Evolutionary conservation across 2,888 invertebrate species (phyloP), one percentile per base, ranked within the genome.

Genomic region (Dusona sp.): DNA sequence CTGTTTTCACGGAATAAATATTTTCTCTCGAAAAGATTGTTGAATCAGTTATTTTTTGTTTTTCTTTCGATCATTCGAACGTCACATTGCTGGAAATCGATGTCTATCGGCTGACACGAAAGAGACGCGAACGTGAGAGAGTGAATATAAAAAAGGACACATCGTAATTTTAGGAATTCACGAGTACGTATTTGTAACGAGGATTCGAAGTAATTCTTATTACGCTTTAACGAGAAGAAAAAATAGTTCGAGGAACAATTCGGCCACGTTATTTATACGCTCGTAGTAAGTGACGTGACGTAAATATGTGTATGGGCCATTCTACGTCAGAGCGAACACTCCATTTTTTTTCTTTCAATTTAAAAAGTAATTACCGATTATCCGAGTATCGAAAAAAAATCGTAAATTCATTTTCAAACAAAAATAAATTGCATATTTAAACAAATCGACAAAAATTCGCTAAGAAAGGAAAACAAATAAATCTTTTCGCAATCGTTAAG

Each of bases 221-320:
- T 36, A 61, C 73, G 81, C 48, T 45, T 67, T 81, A 81, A 81
- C 74, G 74, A 81, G 74, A 68, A 77, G 45, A 77, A 65, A 78
- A 81, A 74, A 74, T 74, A 81, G 74, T 81, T 81, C 81, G 81
- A 13, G n/a, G 81, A 81, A 81, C 38, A 81, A 81, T 81, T 81
- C 67, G 29, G 64, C 48, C 65, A 42, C 51, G 73, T 67, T 81
- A 74, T 81, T 81, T 74, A 74, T 74, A 81, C 42, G 38, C 73
- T 54, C 64, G 16, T 74, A 22, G 38, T 36, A 36, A 78, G 67
- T 67, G 33, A 51, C 51, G 78, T 68, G 67, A 78, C 78, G 78
- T 38, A 61, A 75, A 75, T 25, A 29, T 33, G 68, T n/a, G 8
- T 57, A 54, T 22, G 22, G 42, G 45, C 19, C 42, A 19, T 75